phyloP scores from a whole-genome alignment of 2,888 invertebrate genomes.

The Eueremaeus valkanovi region DNA sequence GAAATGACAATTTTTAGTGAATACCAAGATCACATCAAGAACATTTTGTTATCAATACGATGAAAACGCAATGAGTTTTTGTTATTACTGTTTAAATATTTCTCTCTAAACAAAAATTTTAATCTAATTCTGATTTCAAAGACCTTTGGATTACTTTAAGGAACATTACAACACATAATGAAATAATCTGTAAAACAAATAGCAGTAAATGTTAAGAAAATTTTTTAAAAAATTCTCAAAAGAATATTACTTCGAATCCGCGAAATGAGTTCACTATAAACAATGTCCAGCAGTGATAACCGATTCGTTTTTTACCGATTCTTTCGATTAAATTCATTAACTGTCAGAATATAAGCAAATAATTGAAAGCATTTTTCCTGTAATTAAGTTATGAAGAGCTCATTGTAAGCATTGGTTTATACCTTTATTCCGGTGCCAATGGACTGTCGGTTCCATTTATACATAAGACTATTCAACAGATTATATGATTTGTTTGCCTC shows the following conservation, averaged over 20 bases:
- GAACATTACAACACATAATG: not conserved
- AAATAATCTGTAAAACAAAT: not conserved
- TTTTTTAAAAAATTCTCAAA: not conserved
- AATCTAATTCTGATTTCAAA: no score
- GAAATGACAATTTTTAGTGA: no score
- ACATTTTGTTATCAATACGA: no score
- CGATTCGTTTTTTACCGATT: not conserved
- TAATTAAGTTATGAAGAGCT: no score
- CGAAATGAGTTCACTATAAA: constrained; percentile 5
- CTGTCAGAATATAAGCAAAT: not conserved
- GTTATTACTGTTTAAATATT: no score
- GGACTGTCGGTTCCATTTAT: not conserved
- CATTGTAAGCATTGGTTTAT: not conserved
- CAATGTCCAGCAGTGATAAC: constrained; percentile 21
- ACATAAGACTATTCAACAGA: not conserved
- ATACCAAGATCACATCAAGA: no score
- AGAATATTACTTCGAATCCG: constrained; percentile 11
- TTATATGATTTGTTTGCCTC: constrained; percentile 12
- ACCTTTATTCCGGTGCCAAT: not conserved
- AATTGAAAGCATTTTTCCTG: not conserved
- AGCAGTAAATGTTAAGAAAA: not conserved
- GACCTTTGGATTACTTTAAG: not conserved
- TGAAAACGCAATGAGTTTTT: no score
- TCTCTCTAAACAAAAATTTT: no score
- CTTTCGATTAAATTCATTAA: not conserved